phyloP scores from a whole-genome alignment of 35 echinoderm and acorn worm species.

The Amphiura filiformis region DNA sequence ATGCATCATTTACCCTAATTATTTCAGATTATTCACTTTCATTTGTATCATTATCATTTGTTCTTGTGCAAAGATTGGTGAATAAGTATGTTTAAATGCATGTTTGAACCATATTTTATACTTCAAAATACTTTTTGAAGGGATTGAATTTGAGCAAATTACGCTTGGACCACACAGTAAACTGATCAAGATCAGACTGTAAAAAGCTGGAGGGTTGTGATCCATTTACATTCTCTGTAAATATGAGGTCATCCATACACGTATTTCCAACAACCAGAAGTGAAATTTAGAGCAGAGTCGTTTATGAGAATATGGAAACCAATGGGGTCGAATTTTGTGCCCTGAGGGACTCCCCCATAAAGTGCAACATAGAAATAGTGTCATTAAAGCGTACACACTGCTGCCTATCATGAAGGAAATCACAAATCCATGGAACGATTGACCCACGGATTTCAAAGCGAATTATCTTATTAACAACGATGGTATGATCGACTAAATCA shows the following conservation, averaged over 20 bases:
- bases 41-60: too few relatives aligned
- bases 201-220: too few relatives aligned
- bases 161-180: too few relatives aligned
- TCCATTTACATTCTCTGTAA: not conserved
- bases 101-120: too few relatives aligned
- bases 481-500: not conserved
- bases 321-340: not conserved
- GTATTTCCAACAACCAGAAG: slow-evolving; percentile 8
- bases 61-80: too few relatives aligned
- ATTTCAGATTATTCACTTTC: too few relatives aligned
- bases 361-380: not conserved
- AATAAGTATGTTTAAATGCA: too few relatives aligned
- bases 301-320: not conserved
- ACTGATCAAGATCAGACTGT: too few relatives aligned
- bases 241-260: slow-evolving; percentile 6
- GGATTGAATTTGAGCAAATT: too few relatives aligned
- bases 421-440: not conserved
- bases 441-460: not conserved
- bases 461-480: slow-evolving; percentile 3
- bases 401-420: not conserved
- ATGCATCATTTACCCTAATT: too few relatives aligned
- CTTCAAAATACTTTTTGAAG: too few relatives aligned
- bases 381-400: not conserved
- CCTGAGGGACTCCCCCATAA: not conserved
- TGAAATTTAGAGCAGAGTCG: not conserved